phyloP scores from a whole-genome alignment of 2,113 vertebrate species.

The Centropus bengalensis region DNA sequence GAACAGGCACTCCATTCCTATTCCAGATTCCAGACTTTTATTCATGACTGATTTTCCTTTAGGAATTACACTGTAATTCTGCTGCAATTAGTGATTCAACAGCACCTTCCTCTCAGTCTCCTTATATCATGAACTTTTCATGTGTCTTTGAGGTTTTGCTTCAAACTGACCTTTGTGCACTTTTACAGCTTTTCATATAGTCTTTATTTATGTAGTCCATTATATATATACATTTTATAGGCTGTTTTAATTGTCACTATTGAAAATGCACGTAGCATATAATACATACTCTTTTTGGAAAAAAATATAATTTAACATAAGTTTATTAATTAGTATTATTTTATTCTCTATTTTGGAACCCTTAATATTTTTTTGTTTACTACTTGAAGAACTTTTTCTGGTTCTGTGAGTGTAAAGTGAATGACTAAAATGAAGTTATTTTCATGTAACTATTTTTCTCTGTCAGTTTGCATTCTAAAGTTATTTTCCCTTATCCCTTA shows the following conservation, averaged over 20 bases:
- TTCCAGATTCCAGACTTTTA: background rate
- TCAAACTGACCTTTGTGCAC: background rate
- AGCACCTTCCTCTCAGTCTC: background rate
- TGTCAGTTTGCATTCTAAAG: background rate
- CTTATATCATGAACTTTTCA: background rate
- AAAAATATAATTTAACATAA: background rate
- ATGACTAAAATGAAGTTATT: background rate
- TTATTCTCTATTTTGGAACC: background rate
- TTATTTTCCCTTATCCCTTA: background rate
- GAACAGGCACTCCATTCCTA: background rate
- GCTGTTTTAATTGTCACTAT: background rate
- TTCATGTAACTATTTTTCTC: background rate
- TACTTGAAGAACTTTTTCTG: background rate
- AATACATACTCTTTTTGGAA: background rate
- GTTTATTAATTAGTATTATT: background rate
- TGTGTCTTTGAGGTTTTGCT: background rate
- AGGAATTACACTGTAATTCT: background rate
- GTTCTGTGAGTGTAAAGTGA: background rate
- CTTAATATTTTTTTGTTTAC: background rate
- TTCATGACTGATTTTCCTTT: background rate
- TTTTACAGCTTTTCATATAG: background rate
- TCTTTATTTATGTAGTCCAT: background rate
- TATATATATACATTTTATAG: background rate
- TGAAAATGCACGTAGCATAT: background rate
- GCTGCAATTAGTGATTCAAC: accelerated